A percentile compares a stretch with the other conserved stretches of the same genome.
These are phyloP conservation scores for Melangyna quadrimaculata DNA, from an alignment of 2,888 invertebrate genomes.

Conservation along the genomic window DNA sequence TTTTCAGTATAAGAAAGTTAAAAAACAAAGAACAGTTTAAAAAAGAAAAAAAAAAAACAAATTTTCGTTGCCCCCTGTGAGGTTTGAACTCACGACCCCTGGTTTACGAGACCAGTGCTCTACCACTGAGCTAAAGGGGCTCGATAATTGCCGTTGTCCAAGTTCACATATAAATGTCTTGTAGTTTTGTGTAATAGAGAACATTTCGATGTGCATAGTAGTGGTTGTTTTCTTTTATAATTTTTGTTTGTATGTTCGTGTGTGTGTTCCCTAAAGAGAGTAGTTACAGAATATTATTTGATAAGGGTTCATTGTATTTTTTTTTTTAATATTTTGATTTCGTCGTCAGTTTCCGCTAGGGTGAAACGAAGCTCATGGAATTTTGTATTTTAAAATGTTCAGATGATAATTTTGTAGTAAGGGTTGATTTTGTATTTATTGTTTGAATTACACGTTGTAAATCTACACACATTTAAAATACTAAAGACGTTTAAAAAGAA, in stretches of 20 bases:
- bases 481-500: neutral
- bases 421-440: neutral
- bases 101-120: constrained; percentile 75
- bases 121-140: constrained; percentile 75
- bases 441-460: neutral
- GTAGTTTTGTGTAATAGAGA: neutral
- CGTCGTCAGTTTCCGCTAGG: neutral
- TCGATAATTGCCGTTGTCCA: constrained; percentile 41
- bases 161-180: constrained; percentile 42
- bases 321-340: neutral
- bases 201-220: too few relatives aligned
- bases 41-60: constrained; percentile 65
- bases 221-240: neutral
- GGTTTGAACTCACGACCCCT: constrained; percentile 75
- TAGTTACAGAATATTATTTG: neutral
- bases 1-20: constrained; percentile 1
- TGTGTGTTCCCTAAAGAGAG: neutral
- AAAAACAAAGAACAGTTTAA: too few relatives aligned
- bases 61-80: constrained; percentile 73
- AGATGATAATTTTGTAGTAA: too few relatives aligned
- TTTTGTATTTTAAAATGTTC: neutral
- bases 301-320: too few relatives aligned
- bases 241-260: neutral
- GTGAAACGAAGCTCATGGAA: neutral
- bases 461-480: neutral